Percentiles rank a stretch among this genome's conserved stretches.
Conservation (phyloP, 1,140 invertebrate genomes). For the Heterodera carotae region DNA sequence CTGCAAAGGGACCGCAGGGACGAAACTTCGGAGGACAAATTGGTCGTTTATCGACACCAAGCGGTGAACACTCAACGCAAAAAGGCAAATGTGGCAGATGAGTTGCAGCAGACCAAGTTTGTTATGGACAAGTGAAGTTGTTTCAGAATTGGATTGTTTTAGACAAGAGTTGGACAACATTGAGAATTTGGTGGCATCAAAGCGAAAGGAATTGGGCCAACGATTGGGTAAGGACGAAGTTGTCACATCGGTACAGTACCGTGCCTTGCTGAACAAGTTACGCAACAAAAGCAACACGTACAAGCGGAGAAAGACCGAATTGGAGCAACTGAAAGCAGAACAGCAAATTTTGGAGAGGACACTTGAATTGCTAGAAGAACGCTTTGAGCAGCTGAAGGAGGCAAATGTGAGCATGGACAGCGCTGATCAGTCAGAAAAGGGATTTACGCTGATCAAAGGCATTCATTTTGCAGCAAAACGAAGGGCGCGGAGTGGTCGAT, state of each 20-base stretch:
- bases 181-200: constrained; percentile 32
- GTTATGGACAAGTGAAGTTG: constrained; percentile 11
- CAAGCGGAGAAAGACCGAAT: constrained; percentile 47
- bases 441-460: too few species aligned
- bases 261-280: constrained; percentile 48
- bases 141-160: too few species aligned
- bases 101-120: constrained; percentile 42
- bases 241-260: constrained; percentile 50
- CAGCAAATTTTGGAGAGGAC: constrained; percentile 40
- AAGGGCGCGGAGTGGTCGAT: constrained; percentile 50
- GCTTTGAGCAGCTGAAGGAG: constrained; percentile 44
- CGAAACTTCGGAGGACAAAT: constrained; percentile 48
- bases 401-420: constrained; percentile 34
- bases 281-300: constrained; percentile 49
- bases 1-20: constrained; percentile 47
- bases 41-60: constrained; percentile 50
- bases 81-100: constrained; percentile 47
- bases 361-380: constrained; percentile 36
- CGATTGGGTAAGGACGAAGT: constrained; percentile 46
- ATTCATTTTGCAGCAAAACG: constrained; percentile 24
- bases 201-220: constrained; percentile 40
- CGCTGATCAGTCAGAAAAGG: too few species aligned
- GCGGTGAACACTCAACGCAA: constrained; percentile 46
- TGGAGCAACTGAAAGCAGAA: constrained; percentile 46
- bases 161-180: constrained; percentile 48